Percentiles rank a stretch among this genome's conserved stretches.
These are phyloP conservation scores for Tenrec ecaudatus DNA, from an alignment of 2,113 vertebrate genomes.

Conservation along the genomic window DNA sequence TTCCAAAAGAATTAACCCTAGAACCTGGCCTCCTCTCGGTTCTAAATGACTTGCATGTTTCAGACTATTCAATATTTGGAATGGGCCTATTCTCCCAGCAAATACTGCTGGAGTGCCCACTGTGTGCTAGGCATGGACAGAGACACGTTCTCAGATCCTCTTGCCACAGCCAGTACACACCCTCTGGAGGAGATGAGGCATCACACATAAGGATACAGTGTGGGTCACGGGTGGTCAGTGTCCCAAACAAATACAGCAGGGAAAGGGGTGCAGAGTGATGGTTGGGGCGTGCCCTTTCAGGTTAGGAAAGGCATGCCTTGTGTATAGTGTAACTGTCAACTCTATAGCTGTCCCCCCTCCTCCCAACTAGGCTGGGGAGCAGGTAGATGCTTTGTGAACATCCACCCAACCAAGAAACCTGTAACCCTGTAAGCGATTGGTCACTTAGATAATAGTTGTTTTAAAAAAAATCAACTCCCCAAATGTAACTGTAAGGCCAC, in stretches of 20 bases:
- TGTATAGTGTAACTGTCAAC: background rate
- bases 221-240: background rate
- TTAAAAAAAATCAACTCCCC: constrained; percentile 46
- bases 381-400: background rate
- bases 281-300: background rate
- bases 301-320: background rate
- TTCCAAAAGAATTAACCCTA: constrained; percentile 39
- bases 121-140: background rate
- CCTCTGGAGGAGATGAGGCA: background rate
- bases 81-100: constrained; percentile 54
- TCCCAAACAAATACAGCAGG: background rate
- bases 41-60: constrained; percentile 33
- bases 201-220: background rate
- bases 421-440: background rate
- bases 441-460: constrained; percentile 44
- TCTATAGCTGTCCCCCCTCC: background rate
- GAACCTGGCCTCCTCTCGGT: background rate
- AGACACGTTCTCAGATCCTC: background rate
- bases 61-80: constrained; percentile 23
- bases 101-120: background rate
- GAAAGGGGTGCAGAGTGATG: background rate
- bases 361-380: background rate
- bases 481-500: background rate
- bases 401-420: background rate
- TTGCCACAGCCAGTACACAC: background rate